phyloP scores from a whole-genome alignment of 2,113 vertebrate genomes.

The Tenrec ecaudatus region DNA sequence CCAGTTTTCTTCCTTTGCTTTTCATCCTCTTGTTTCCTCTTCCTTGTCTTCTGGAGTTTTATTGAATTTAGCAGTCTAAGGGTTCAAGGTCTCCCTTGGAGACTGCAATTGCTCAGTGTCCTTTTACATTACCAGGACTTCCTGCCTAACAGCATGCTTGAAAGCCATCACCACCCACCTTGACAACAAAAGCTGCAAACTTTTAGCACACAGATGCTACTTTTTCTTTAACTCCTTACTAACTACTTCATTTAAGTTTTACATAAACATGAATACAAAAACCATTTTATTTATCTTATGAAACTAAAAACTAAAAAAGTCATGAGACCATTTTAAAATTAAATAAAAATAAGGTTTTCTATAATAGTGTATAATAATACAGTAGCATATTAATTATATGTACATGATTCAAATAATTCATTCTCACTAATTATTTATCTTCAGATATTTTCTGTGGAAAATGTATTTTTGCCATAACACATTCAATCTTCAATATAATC shows the following conservation, averaged over 20 bases:
- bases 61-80: slow-evolving; percentile 34
- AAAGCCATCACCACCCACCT: too few relatives aligned
- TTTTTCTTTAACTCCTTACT: slow-evolving; percentile 14
- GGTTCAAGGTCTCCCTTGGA: slow-evolving; percentile 10
- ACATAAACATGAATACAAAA: background rate
- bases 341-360: background rate
- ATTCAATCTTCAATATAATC: too few relatives aligned
- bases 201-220: background rate
- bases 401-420: too few relatives aligned
- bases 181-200: slow-evolving; percentile 36
- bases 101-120: slow-evolving; percentile 50
- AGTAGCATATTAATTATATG: too few relatives aligned
- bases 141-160: slow-evolving; percentile 1
- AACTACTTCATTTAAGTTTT: background rate
- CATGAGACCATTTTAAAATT: background rate
- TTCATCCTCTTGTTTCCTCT: slow-evolving; percentile 19
- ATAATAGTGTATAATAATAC: too few relatives aligned
- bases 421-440: too few relatives aligned
- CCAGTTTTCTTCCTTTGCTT: background rate
- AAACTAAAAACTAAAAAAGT: slow-evolving; percentile 34
- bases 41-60: slow-evolving; percentile 39
- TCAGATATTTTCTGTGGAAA: too few relatives aligned
- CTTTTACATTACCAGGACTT: slow-evolving; percentile 60
- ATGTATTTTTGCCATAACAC: too few relatives aligned
- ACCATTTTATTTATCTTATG: background rate